These are phyloP conservation scores for Myiozetetes cayanensis DNA, from an alignment of 2,113 vertebrate genomes.

Conservation along the genomic window DNA sequence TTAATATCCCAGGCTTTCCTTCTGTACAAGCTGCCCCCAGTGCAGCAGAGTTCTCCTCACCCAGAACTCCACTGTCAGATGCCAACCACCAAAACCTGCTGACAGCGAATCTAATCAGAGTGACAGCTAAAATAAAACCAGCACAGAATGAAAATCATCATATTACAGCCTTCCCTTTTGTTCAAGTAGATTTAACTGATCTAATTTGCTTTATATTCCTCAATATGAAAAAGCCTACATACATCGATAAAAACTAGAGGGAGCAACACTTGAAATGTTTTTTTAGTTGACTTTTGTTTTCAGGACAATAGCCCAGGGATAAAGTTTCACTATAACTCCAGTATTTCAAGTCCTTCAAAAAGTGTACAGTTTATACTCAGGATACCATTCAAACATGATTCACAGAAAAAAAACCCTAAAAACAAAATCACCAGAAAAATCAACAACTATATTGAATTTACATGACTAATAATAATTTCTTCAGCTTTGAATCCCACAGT, in stretches of 20 bases:
- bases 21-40: background rate
- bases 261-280: background rate
- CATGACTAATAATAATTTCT: background rate
- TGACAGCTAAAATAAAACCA: background rate
- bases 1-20: background rate
- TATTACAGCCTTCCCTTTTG: background rate
- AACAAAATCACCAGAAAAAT: background rate
- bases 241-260: slow-evolving; percentile 7
- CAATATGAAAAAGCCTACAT: background rate
- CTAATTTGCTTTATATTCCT: background rate
- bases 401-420: background rate
- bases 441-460: background rate
- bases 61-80: background rate
- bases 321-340: background rate
- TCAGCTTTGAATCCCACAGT: background rate
- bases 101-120: background rate
- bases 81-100: background rate
- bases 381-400: background rate
- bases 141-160: background rate
- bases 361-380: background rate
- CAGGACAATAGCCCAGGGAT: background rate
- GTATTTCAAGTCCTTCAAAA: background rate
- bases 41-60: background rate
- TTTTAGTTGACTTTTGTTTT: slow-evolving; percentile 16
- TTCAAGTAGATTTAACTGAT: background rate